A percentile compares a stretch with the other conserved stretches of the same genome.
These are phyloP conservation scores for Orussus abietinus DNA, from an alignment of 1,140 invertebrate species.

Conservation along the genomic window DNA sequence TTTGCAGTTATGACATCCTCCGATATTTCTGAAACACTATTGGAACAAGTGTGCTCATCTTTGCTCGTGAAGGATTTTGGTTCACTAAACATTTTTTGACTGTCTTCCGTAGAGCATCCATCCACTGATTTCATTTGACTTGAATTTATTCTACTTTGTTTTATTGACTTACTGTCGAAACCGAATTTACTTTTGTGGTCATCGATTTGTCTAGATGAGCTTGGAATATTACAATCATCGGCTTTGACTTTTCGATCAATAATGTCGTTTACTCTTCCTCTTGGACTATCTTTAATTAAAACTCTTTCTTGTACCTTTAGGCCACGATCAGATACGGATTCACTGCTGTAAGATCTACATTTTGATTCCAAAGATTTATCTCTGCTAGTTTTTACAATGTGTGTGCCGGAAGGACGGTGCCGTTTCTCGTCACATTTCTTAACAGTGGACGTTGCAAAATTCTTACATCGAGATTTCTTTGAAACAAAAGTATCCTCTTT, in stretches of 20 bases:
- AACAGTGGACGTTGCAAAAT: slow-evolving; percentile 28
- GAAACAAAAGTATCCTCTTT: slow-evolving; percentile 29
- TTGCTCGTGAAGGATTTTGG: slow-evolving; percentile 32
- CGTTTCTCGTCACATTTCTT: slow-evolving; percentile 42
- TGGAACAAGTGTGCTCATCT: slow-evolving; percentile 26
- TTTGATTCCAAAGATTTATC: slow-evolving; percentile 34
- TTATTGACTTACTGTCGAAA: slow-evolving; percentile 25
- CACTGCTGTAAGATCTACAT: slow-evolving; percentile 33
- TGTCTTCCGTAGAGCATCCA: slow-evolving; percentile 24
- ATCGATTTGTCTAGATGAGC: slow-evolving; percentile 26
- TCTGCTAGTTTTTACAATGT: slow-evolving; percentile 26
- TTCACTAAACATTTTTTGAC: slow-evolving; percentile 35
- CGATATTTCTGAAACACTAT: slow-evolving; percentile 26
- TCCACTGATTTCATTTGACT: slow-evolving; percentile 22
- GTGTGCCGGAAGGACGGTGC: slow-evolving; percentile 24
- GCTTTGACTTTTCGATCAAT: slow-evolving; percentile 30
- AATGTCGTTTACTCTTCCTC: slow-evolving; percentile 24
- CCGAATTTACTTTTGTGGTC: slow-evolving; percentile 30
- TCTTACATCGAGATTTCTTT: slow-evolving; percentile 39
- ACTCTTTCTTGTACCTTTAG: slow-evolving; percentile 34
- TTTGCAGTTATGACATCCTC: slow-evolving; percentile 31
- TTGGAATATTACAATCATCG: slow-evolving; percentile 19
- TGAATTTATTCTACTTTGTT: slow-evolving; percentile 30
- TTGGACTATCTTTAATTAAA: slow-evolving; percentile 28
- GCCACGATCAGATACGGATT: slow-evolving; percentile 26